Evolutionary conservation across 2,113 vertebrate genomes (phyloP).

Genomic region (Nematolebias whitei): DNA sequence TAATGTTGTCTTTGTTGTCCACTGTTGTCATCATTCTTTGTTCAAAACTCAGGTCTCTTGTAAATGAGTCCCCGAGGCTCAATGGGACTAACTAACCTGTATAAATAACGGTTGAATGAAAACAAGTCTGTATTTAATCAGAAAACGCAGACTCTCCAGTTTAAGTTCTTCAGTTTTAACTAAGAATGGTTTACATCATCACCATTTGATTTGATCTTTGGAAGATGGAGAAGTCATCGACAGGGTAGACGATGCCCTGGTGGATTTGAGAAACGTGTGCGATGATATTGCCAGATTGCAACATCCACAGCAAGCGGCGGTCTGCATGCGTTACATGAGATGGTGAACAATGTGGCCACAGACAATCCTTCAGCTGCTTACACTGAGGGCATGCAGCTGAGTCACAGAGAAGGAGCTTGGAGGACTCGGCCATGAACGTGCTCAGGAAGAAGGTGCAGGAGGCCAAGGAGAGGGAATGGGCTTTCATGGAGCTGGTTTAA

Average conservation of each 20-base stretch:
- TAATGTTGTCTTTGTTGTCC: no score
- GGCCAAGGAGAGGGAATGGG: slow-evolving; percentile 30
- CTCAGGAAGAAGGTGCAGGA: slow-evolving; percentile 35
- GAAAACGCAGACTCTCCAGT: no score
- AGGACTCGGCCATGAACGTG: slow-evolving; percentile 30
- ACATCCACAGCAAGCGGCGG: neutral
- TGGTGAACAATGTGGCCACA: slow-evolving; percentile 25
- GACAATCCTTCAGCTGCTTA: slow-evolving; percentile 27
- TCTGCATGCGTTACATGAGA: slow-evolving; percentile 12
- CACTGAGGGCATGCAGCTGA: slow-evolving; percentile 27
- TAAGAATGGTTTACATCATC: no score
- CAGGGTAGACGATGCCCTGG: slow-evolving; percentile 33
- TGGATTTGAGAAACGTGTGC: slow-evolving; percentile 50
- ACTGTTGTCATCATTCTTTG: no score
- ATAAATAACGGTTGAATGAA: no score
- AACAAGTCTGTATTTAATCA: no score
- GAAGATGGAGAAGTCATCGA: slow-evolving; percentile 24
- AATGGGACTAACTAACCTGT: no score
- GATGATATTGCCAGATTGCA: slow-evolving; percentile 25
- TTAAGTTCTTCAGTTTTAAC: no score
- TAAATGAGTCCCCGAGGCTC: no score
- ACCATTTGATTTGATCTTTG: slow-evolving; percentile 47
- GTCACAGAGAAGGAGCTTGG: neutral
- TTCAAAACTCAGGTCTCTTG: no score
- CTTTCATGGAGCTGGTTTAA: slow-evolving; percentile 6